A percentile compares a stretch with the other conserved stretches of the same genome.
Evolutionary conservation across 2,113 vertebrate genomes (phyloP).

Genomic region (Eidolon helvum): DNA sequence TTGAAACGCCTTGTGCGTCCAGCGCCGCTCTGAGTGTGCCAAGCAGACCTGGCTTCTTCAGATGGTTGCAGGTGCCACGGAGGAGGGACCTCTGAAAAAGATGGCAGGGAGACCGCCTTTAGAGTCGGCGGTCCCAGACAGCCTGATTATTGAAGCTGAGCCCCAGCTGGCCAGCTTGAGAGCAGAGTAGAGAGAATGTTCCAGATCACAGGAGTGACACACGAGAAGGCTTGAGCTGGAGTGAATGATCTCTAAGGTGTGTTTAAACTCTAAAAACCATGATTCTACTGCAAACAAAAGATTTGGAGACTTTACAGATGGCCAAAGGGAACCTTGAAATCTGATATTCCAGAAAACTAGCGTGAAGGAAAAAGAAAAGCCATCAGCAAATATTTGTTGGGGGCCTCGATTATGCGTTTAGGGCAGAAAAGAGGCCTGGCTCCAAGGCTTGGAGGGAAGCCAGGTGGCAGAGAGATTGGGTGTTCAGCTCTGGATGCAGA

Average conservation of each 20-base stretch:
- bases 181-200: background rate
- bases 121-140: background rate
- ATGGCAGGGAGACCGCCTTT: background rate
- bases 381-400: background rate
- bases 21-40: accelerated
- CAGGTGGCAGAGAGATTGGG: background rate
- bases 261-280: background rate
- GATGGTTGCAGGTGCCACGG: accelerated
- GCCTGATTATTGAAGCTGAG: background rate
- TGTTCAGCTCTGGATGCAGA: no score
- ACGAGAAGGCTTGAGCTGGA: background rate
- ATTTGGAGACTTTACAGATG: accelerated
- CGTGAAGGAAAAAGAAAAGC: background rate
- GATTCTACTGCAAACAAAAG: background rate
- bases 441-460: background rate
- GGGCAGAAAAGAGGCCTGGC: background rate
- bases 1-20: background rate
- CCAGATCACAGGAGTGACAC: background rate
- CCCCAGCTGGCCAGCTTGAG: background rate
- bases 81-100: background rate
- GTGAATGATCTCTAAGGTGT: no score
- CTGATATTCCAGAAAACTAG: background rate
- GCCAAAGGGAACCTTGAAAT: background rate
- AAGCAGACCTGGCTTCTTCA: background rate
- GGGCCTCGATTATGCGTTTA: accelerated